Base-by-base conservation (phyloP, 2,113 vertebrate species). In the Solea senegalensis region DNA sequence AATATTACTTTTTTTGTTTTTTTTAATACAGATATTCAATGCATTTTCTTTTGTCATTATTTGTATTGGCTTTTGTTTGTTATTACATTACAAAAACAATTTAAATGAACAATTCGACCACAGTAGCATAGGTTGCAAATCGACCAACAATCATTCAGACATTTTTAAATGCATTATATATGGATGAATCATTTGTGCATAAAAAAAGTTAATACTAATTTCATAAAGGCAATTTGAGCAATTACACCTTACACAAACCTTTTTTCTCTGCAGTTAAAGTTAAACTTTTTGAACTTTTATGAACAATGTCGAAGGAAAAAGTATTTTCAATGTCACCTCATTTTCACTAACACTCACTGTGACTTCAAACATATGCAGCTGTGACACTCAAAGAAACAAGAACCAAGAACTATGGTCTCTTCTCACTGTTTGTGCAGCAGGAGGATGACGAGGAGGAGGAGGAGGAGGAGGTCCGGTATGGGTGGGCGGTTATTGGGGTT, bases 171-270 rank as follows among this genome's bases (percentile, higher is more conserved):
- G 21, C 21, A 21, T 21, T 21, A 21, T 66, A 59, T 78, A 75
- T 58, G 57, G 45, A 49, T 78, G 65, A 86, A 84, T 76, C 74
- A 84, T 84, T 69, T 16, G 46, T 11, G 26, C 52, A 34, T 73
- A 68, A 85, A 78, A 69, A 77, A 86, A 79, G 84, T 76, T 27
- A 5, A 79, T 73, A 78, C 45, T 77, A 63, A 84, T 80, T 56
- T 62, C 49, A 56, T 77, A 74, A 39, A 69, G 34, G 52, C 45
- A 40, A 44, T 72, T 70, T 70, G 10, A 75, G 61, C 45, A 60
- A 65, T 74, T 77, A 54, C 26, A 68, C 44, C 9, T 27, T n/a
- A 55, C 54, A 9, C 56, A 43, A 39, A 45, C n/a, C 16, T 43
- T 56, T 58, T 48, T 13, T 46, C 14, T 49, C 49, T 62, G 10